Evolutionary conservation across 2,113 vertebrate genomes (phyloP), one percentile per base, ranked within the genome.

Genomic region (Notechis scutatus): DNA sequence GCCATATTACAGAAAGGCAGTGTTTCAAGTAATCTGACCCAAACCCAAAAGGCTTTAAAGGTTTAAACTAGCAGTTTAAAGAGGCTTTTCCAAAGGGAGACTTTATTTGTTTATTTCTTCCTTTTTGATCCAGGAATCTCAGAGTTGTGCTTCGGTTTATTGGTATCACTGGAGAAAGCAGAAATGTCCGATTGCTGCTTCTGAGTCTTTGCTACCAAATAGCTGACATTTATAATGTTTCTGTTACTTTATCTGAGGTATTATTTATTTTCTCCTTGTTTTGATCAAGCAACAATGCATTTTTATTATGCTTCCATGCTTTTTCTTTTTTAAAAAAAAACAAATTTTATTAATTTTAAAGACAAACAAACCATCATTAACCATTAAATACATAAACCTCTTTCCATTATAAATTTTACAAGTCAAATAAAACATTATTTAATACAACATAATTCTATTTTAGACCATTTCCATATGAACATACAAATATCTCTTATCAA

Each of bases 151-250:
- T 95, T 91, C 94, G 92, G 81, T 98, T 97, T 96, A 93, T 97
- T 91, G 95, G 95, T 81, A 47, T 96, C 69, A 96, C 97, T 56
- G 96, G 95, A 34, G 94, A 97, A 57, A 97, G 95, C 93, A 96
- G 95, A 95, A 96, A 96, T 34, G 74, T 96, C 21, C 8, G 12
- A 10, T 92, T 96, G 81, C 52, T 97, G 69, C 96, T 97, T 24
- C 95, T 96, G 94, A 97, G 89, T 88, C 89, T 97, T 24, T 97
- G 97, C 94, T 94, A 55, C 87, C 96, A 97, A 93, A 93, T 97
- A 94, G 96, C 92, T 85, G 94, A 95, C 91, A 87, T 95, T 93
- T 97, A 96, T 92, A 91, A 95, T 74, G 87, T 95, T 61, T 92
- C 93, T 54, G 57, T 96, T 42, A 69, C 89, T 91, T 97, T 98